Conservation (phyloP, 2,888 invertebrate species). For the Augiades crinisus region DNA sequence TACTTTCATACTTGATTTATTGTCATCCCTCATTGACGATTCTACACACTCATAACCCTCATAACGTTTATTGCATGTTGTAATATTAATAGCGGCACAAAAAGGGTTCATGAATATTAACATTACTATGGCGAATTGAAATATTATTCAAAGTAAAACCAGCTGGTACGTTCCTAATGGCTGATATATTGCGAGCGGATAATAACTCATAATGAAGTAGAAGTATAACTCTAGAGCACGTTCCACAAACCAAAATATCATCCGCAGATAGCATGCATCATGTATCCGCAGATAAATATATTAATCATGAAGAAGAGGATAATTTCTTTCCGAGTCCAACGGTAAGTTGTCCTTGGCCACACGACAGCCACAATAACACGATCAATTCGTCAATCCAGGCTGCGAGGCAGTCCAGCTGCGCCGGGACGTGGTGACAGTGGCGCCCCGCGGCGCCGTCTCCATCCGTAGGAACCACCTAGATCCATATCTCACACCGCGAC, state of each 20-base stretch:
- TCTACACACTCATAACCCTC: slow-evolving; percentile 3
- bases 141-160: not conserved
- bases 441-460: slow-evolving; percentile 38
- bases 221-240: no score
- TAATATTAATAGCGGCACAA: slow-evolving; percentile 7
- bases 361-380: slow-evolving; percentile 16
- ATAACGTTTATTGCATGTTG: slow-evolving; percentile 14
- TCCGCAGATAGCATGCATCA: no score
- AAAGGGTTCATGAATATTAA: not conserved
- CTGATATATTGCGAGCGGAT: no score
- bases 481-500: slow-evolving; percentile 55
- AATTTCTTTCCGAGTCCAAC: not conserved
- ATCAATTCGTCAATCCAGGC: slow-evolving; percentile 19
- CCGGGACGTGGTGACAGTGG: slow-evolving; percentile 58
- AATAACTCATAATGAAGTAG: no score
- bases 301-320: slow-evolving; percentile 4
- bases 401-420: slow-evolving; percentile 8
- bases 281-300: no score
- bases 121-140: not conserved
- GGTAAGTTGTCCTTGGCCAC: slow-evolving; percentile 12
- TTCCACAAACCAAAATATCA: no score
- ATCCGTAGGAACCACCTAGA: slow-evolving; percentile 46
- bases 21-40: slow-evolving; percentile 27
- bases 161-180: no score
- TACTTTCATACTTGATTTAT: slow-evolving; percentile 38